phyloP scores from a whole-genome alignment of 2,797 vertebrate genomes.

The Agapornis canus region DNA sequence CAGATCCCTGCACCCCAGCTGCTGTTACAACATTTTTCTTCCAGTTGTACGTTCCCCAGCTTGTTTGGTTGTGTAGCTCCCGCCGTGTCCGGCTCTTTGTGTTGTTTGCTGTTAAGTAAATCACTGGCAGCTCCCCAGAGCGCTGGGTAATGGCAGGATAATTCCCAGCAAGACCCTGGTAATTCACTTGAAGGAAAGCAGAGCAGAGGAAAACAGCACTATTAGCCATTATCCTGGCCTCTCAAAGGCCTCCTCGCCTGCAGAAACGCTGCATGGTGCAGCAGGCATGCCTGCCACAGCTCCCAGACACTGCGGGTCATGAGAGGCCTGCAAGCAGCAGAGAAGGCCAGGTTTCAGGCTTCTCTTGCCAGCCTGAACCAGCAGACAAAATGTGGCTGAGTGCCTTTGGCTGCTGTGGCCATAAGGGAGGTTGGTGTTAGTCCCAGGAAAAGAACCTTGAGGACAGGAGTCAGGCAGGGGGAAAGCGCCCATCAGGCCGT shows the following conservation, averaged over 20 bases:
- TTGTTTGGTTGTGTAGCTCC: conserved; percentile 32
- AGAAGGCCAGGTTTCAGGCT: background rate
- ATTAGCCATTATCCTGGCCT: conserved; percentile 60
- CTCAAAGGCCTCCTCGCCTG: conserved; percentile 26
- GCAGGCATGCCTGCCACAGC: background rate
- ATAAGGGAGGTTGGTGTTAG: background rate
- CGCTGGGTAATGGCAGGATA: conserved; percentile 60
- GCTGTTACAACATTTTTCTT: conserved; percentile 27
- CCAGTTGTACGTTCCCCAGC: conserved; percentile 27
- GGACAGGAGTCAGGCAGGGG: accelerated
- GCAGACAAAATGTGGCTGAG: background rate
- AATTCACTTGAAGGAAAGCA: conserved; percentile 76
- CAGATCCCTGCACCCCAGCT: background rate
- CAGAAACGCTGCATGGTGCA: background rate
- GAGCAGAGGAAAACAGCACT: conserved; percentile 68
- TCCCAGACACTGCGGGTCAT: background rate
- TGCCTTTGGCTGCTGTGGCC: background rate
- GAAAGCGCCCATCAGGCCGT: background rate
- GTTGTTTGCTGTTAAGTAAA: conserved; percentile 69
- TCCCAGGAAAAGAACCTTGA: accelerated
- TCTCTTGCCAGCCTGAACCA: background rate
- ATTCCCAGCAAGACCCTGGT: conserved; percentile 68
- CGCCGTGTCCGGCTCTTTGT: conserved; percentile 47
- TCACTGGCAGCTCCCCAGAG: conserved; percentile 67
- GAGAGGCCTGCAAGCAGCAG: background rate